Base-by-base conservation (phyloP, 2,797 vertebrate genomes). In the Neosalanx taihuensis region DNA sequence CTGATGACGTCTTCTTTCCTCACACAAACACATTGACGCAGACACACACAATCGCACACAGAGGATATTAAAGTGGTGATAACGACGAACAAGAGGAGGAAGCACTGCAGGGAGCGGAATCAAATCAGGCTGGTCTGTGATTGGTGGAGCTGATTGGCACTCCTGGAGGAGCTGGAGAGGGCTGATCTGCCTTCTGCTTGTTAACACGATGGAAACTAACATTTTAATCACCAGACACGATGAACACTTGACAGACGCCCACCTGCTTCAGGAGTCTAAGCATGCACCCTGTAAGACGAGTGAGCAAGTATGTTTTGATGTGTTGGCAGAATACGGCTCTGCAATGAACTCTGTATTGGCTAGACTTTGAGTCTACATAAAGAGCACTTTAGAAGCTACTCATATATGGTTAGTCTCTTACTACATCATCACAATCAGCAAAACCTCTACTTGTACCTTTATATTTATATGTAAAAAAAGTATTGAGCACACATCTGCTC, bases 81-180 rank as follows among this genome's bases (percentile, higher is more conserved):
- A 64, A 64, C 35, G 31, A 64, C 37, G 31, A 37, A 35, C 31
- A 18, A 9, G 30, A 62, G 35, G 37, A 65, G 35, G 41, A 20
- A 12, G 64, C 35, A 18, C 64, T 20, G 30, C 64, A 49, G 64
- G 64, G 35, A 46, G 37, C 10, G 23, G 23, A 65, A 65, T 51
- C 41, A 66, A 66, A 29, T 66, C 41, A 66, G 64, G 2, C 10
- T 66, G 64, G 15, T 26, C 23, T 49, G 23, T 66, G 46, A 51
- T 66, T 66, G 37, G 20, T 51, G 64, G 37, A 66, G 37, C 23
- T 49, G 41, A 17, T 66, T 64, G 31, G 18, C 31, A 1, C 18
- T 7, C 20, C 10, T 23, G 23, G 12, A 26, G n/a, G 20, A 23
- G 20, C 58, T 60, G 23, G 30, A 35, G 37, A 49, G 37, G 6